phyloP scores from a whole-genome alignment of 2,888 invertebrate species.

The Cinara cedri region DNA sequence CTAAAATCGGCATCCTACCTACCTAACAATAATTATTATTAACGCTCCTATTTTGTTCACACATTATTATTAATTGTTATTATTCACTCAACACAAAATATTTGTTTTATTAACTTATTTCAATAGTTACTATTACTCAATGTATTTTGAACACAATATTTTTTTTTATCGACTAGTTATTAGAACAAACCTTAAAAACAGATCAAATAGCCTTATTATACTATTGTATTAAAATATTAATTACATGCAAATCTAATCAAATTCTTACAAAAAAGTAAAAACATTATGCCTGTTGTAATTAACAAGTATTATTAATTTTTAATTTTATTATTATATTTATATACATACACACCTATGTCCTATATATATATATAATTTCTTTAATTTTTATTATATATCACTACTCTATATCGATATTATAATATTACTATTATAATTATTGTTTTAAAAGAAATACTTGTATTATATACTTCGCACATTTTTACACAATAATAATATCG shows the following conservation, averaged over 20 bases:
- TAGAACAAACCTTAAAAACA: no score
- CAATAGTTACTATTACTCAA: no score
- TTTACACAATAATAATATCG: no score
- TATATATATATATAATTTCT: not conserved
- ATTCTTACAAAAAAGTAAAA: slow-evolving; percentile 3
- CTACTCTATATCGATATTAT: not conserved
- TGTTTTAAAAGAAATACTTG: not conserved
- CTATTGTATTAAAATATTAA: not conserved
- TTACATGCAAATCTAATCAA: slow-evolving; percentile 36
- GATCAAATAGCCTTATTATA: no score
- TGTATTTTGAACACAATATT: no score
- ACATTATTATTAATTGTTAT: slow-evolving; percentile 10
- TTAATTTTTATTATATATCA: not conserved
- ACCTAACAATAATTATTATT: no score
- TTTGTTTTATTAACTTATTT: slow-evolving; percentile 38
- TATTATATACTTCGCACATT: no score
- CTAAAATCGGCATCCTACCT: no score
- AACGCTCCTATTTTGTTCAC: no score
- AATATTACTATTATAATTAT: not conserved
- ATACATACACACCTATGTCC: no score
- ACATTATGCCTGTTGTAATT: not conserved
- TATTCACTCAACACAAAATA: not conserved
- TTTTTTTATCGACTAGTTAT: no score
- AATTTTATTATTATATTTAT: not conserved
- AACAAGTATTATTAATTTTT: slow-evolving; percentile 4